These are phyloP conservation scores for Adineta ricciae DNA, from an alignment of 2,888 invertebrate species.

Conservation along the genomic window DNA sequence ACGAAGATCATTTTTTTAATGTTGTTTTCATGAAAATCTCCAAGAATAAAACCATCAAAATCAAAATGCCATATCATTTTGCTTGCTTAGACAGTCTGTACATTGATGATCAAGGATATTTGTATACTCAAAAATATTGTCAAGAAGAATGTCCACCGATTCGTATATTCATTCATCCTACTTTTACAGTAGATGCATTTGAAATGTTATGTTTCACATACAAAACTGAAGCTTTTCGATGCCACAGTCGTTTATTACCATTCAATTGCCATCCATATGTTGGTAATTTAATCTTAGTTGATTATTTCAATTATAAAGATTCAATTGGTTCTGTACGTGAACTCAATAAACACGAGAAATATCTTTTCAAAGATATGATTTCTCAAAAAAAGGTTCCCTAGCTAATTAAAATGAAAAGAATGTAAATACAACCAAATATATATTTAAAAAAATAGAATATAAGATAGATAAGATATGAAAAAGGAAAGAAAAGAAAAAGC, in stretches of 20 bases:
- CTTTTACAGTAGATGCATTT: not conserved
- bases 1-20: not conserved
- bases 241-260: not conserved
- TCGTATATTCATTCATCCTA: not conserved
- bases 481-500: too few relatives aligned
- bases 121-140: too few relatives aligned
- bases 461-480: too few relatives aligned
- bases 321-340: not conserved
- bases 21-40: not conserved
- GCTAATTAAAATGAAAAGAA: too few relatives aligned
- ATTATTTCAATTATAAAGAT: not conserved
- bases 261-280: not conserved
- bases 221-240: not conserved
- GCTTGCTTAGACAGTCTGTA: too few relatives aligned
- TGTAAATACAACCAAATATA: too few relatives aligned
- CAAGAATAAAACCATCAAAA: not conserved
- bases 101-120: too few relatives aligned
- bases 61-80: not conserved
- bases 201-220: not conserved
- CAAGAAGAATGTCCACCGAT: not conserved
- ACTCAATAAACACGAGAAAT: not conserved
- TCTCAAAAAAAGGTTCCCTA: too few relatives aligned
- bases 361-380: not conserved
- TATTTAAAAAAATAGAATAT: too few relatives aligned
- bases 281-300: not conserved